Base-by-base conservation (phyloP, 2,113 vertebrate species). In the Mastomys natalensis region DNA sequence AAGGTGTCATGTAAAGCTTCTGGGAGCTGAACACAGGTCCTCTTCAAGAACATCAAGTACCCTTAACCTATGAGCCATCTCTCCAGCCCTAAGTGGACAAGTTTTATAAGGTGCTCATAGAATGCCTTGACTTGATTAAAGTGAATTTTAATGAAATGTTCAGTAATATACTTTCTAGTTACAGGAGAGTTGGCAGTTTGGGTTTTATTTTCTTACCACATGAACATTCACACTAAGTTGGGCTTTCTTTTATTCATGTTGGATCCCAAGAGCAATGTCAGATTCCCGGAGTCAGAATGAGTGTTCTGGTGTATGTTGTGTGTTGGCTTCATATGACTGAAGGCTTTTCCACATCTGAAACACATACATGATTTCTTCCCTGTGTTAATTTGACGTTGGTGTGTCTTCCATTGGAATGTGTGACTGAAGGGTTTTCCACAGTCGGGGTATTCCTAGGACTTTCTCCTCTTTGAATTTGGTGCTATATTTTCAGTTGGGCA, bases 401-500 rank as follows among this genome's bases (percentile, higher is more conserved):
- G 40, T 40, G 17, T 3, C 82, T 85, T 62, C 24, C 31, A 21
- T 29, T 62, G n/a, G n/a, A 84, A 29, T 24, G 24, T n/a, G 1
- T 26, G 16, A 16, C 81, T 26, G 55, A 43, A 62, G 12, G 22
- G 58, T 62, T 62, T 43, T 13, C 26, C 81, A 64, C 58, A 43
- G 12, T 85, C 94, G 0, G 74, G 87, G 55, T 97, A 98, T 60
- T 98, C 95, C 68, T 19, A 72, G n/a, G 16, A 19, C 16, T 72
- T 37, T 17, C 16, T 51, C 29, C 76, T 29, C 45, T 78, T 48
- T 81, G 78, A 81, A 37, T 81, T 21, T 21, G 78, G 34, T 34
- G 31, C 7, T 85, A 26, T 16, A 31, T 13, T 62, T 85, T 17
- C 24, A 64, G 58, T 31, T 62, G 13, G 7, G 40, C 64, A 31